phyloP scores from a whole-genome alignment of 1,140 invertebrate genomes.

The Odontomachus brunneus region DNA sequence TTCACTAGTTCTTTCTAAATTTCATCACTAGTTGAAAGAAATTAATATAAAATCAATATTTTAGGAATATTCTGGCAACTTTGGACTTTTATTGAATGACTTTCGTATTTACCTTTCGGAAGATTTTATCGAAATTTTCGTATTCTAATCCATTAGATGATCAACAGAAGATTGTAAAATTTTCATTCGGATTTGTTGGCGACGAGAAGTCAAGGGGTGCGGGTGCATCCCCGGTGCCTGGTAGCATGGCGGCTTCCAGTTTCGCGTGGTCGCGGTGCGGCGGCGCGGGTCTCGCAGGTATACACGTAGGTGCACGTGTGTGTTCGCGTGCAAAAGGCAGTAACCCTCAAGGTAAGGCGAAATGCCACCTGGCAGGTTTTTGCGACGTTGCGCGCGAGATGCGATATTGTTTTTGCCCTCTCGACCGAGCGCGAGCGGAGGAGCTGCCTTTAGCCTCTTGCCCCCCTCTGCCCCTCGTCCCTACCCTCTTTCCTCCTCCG shows the following conservation, averaged over 20 bases:
- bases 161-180: background rate
- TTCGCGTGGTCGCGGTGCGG: background rate
- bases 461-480: slow-evolving; percentile 22
- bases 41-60: too few relatives aligned
- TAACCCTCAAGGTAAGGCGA: slow-evolving; percentile 81
- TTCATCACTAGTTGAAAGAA: too few relatives aligned
- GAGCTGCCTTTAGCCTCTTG: slow-evolving; percentile 56
- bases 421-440: slow-evolving; percentile 64
- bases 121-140: background rate
- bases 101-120: too few relatives aligned
- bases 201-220: slow-evolving; percentile 22
- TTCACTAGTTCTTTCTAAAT: too few relatives aligned
- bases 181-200: background rate
- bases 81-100: too few relatives aligned
- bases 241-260: slow-evolving; percentile 46
- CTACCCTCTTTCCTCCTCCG: slow-evolving; percentile 18
- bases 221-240: slow-evolving; percentile 25
- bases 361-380: slow-evolving; percentile 85
- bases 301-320: slow-evolving; percentile 15
- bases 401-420: slow-evolving; percentile 82
- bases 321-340: slow-evolving; percentile 73
- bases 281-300: slow-evolving; percentile 17
- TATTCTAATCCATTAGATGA: slow-evolving; percentile 5
- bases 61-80: too few relatives aligned
- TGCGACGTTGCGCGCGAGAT: slow-evolving; percentile 77